phyloP scores from a whole-genome alignment of 2,797 vertebrate genomes.

The Centroberyx gerrardi region DNA sequence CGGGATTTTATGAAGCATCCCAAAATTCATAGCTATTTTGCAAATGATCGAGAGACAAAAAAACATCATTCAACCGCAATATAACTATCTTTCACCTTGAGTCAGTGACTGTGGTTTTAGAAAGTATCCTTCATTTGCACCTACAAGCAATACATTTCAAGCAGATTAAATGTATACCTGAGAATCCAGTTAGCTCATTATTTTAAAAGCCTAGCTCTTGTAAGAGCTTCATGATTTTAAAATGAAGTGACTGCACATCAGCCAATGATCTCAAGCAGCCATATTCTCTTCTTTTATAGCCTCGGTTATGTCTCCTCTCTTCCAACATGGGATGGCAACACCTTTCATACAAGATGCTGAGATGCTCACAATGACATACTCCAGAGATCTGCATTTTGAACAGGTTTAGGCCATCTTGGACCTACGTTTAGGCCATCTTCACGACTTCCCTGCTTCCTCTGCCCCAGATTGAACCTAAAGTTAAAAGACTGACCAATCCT shows the following conservation, averaged over 20 bases:
- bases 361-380: background rate
- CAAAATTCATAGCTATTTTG: background rate
- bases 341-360: background rate
- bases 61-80: background rate
- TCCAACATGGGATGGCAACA: background rate
- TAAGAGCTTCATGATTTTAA: background rate
- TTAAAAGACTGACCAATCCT: background rate
- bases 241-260: background rate
- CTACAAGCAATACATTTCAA: background rate
- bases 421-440: too few species aligned
- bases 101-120: background rate
- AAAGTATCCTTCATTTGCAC: too few species aligned
- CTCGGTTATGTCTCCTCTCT: background rate
- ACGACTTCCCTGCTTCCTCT: background rate
- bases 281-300: background rate
- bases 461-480: background rate
- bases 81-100: constrained; percentile 3
- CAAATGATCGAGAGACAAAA: background rate
- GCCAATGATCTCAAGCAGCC: background rate
- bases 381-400: background rate
- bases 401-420: background rate
- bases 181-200: background rate
- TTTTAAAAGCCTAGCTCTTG: too few species aligned
- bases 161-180: background rate
- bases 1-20: constrained; percentile 11